Evolutionary conservation across 2,888 invertebrate species (phyloP).

Genomic region (Octonoba sinensis): DNA sequence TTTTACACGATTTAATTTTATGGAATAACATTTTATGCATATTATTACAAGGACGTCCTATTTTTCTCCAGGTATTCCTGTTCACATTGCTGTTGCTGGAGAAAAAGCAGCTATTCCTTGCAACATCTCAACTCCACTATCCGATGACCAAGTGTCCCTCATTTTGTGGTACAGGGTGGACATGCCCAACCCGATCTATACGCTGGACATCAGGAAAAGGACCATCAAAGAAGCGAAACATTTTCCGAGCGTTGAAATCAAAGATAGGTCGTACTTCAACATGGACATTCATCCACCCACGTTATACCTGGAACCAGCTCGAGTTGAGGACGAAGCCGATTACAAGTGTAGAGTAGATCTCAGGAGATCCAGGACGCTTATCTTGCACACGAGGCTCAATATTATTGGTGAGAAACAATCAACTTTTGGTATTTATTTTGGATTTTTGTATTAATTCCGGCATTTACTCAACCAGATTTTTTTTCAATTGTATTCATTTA

Average conservation of each 20-base stretch:
- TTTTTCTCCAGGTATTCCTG: constrained; percentile 31
- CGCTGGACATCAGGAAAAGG: constrained; percentile 56
- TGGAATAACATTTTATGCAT: too few species aligned
- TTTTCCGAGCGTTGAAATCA: constrained; percentile 56
- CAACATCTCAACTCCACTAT: constrained; percentile 54
- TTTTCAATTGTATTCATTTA: neutral
- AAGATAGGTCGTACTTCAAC: constrained; percentile 59
- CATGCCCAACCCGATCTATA: constrained; percentile 63
- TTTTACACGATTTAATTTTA: too few species aligned
- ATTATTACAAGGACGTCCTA: neutral
- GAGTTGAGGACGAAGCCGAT: constrained; percentile 62
- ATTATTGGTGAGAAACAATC: constrained; percentile 45
- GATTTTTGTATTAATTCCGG: neutral
- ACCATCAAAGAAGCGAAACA: constrained; percentile 62
- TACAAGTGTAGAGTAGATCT: constrained; percentile 63
- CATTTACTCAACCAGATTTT: neutral
- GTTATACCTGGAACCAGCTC: constrained; percentile 44
- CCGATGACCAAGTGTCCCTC: constrained; percentile 60
- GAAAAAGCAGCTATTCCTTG: constrained; percentile 60
- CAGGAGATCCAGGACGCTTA: constrained; percentile 60
- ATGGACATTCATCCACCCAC: constrained; percentile 54
- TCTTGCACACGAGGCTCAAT: constrained; percentile 48
- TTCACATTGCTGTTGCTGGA: constrained; percentile 60
- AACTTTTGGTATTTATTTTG: neutral
- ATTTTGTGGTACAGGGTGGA: constrained; percentile 63